These are phyloP conservation scores for Drosophila bipectinata DNA, from an alignment of 1,140 invertebrate species.

Conservation along the genomic window DNA sequence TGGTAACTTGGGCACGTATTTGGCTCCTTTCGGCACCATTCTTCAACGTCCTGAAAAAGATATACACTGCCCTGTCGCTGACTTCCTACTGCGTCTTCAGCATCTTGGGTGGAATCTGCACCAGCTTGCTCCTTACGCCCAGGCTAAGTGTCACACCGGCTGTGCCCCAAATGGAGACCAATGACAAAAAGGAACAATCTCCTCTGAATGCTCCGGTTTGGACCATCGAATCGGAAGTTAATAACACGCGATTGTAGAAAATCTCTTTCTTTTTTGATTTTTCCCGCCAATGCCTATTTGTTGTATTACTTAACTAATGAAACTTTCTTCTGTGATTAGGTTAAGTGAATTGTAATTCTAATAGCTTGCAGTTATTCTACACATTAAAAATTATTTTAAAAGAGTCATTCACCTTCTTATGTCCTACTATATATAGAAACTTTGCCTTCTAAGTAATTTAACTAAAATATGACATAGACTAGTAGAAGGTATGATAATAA, in stretches of 20 bases:
- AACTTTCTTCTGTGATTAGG: slow-evolving; percentile 71
- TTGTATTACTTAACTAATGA: slow-evolving; percentile 45
- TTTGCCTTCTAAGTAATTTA: background rate
- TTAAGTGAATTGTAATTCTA: slow-evolving; percentile 48
- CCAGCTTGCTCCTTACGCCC: slow-evolving; percentile 69
- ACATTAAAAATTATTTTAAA: slow-evolving; percentile 5
- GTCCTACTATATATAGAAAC: too few species aligned
- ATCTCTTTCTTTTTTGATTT: background rate
- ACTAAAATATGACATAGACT: slow-evolving; percentile 51
- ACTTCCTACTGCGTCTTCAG: slow-evolving; percentile 74
- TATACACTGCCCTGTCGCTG: slow-evolving; percentile 71
- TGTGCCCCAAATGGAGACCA: slow-evolving; percentile 22
- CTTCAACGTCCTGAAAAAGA: slow-evolving; percentile 76
- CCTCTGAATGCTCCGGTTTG: slow-evolving; percentile 66
- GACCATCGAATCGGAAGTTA: slow-evolving; percentile 72
- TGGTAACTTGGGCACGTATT: slow-evolving; percentile 76
- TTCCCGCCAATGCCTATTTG: slow-evolving; percentile 13
- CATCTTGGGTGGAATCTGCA: slow-evolving; percentile 76
- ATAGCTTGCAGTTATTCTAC: slow-evolving; percentile 15
- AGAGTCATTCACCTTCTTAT: background rate
- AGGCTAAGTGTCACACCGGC: slow-evolving; percentile 38
- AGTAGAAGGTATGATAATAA: slow-evolving; percentile 50
- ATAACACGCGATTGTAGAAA: slow-evolving; percentile 71
- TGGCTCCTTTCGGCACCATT: slow-evolving; percentile 79
- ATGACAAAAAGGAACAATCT: slow-evolving; percentile 66